Evolutionary conservation across 2,113 vertebrate species (phyloP).

Genomic region (Indicator indicator): DNA sequence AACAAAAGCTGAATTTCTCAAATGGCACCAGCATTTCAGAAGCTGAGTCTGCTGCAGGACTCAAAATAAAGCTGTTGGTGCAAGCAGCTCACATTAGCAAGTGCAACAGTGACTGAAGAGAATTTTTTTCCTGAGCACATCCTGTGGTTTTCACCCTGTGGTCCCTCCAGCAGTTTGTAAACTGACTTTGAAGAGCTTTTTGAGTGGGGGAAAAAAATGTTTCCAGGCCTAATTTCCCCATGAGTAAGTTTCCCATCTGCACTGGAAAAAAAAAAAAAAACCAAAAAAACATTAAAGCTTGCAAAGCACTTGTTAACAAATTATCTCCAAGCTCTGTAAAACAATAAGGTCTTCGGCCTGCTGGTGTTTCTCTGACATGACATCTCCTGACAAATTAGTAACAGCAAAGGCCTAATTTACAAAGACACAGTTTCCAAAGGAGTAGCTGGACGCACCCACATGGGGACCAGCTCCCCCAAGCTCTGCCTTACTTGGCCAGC

Average conservation of each 20-base stretch:
- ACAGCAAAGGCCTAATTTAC: neutral
- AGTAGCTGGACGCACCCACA: neutral
- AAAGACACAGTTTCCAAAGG: neutral
- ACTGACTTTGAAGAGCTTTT: constrained; percentile 10
- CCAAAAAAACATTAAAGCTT: neutral
- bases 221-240: neutral
- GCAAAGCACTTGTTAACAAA: neutral
- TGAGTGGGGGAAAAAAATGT: neutral
- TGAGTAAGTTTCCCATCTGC: neutral
- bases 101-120: neutral
- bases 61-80: neutral
- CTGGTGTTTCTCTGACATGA: neutral
- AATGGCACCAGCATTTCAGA: neutral
- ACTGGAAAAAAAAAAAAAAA: neutral
- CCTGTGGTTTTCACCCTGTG: constrained; percentile 5
- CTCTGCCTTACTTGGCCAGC: neutral
- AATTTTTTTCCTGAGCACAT: neutral
- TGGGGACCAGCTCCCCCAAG: neutral
- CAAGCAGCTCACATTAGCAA: neutral
- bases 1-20: neutral
- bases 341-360: neutral
- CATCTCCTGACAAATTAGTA: neutral
- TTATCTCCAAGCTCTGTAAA: neutral
- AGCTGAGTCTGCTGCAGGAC: neutral
- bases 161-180: neutral